Percentiles rank a stretch among this genome's conserved stretches.
These are phyloP conservation scores for Dexiosoma caninum DNA, from an alignment of 2,888 invertebrate genomes.

Conservation along the genomic window DNA sequence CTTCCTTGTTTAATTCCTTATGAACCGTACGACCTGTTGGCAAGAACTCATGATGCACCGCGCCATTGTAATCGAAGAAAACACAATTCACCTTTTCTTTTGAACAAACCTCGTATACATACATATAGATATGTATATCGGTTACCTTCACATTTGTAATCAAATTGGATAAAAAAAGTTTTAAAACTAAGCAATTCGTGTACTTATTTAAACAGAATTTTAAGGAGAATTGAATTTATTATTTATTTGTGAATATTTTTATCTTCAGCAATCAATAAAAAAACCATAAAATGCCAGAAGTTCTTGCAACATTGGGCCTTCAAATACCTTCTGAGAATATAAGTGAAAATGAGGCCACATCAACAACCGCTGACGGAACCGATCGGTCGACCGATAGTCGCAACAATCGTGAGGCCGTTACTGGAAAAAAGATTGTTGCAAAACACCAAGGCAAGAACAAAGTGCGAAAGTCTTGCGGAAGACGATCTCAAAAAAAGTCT, in stretches of 20 bases:
- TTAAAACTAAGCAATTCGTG: background rate
- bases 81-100: no score
- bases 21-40: no score
- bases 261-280: background rate
- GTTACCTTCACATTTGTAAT: background rate
- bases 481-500: slow-evolving; percentile 45
- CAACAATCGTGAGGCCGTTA: background rate
- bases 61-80: no score
- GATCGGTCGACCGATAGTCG: slow-evolving; percentile 47
- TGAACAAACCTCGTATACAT: no score
- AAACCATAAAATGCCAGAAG: slow-evolving; percentile 61
- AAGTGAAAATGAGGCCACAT: slow-evolving; percentile 52
- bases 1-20: no score
- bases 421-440: background rate
- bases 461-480: slow-evolving; percentile 42
- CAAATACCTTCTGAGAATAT: slow-evolving; percentile 47
- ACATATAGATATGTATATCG: no score
- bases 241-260: slow-evolving; percentile 48
- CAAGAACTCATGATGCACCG: no score
- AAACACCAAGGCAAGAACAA: slow-evolving; percentile 38
- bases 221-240: background rate
- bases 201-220: background rate
- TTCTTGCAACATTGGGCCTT: slow-evolving; percentile 39
- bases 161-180: background rate
- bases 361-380: slow-evolving; percentile 21